These are phyloP conservation scores for Brachyopa scutellaris DNA, from an alignment of 2,888 invertebrate genomes.

Conservation along the genomic window DNA sequence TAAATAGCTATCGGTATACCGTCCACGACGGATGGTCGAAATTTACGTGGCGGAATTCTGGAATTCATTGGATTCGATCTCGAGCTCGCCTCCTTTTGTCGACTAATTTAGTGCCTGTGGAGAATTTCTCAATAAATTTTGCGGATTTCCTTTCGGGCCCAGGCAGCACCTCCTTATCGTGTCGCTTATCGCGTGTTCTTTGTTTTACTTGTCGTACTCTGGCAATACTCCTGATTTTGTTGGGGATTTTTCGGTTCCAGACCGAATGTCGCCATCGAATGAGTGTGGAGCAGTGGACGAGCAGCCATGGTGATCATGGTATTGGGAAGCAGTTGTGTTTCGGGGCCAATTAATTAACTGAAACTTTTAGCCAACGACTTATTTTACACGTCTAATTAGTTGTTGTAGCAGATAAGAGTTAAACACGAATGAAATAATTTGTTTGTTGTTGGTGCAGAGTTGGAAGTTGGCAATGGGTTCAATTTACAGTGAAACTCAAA, in stretches of 20 bases:
- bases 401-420: constrained; percentile 76
- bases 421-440: constrained; percentile 72
- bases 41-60: constrained; percentile 65
- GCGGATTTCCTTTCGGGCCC: constrained; percentile 58
- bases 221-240: constrained; percentile 24
- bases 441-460: constrained; percentile 44
- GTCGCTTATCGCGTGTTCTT: constrained; percentile 65
- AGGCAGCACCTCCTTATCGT: constrained; percentile 66
- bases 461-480: not conserved
- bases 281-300: not conserved
- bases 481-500: not conserved
- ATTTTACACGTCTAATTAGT: constrained; percentile 81
- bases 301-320: not conserved
- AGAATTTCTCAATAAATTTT: constrained; percentile 72
- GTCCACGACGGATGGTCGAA: constrained; percentile 50
- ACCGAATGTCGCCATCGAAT: constrained; percentile 65
- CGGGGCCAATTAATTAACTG: constrained; percentile 74
- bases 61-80: constrained; percentile 72
- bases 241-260: constrained; percentile 34
- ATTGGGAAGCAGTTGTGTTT: constrained; percentile 41
- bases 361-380: constrained; percentile 75
- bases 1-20: constrained; percentile 69
- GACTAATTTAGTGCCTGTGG: constrained; percentile 70
- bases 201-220: constrained; percentile 56
- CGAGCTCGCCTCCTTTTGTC: constrained; percentile 60